Evolutionary conservation across 2,888 invertebrate genomes (phyloP), one percentile per base, ranked within the genome.

Genomic region (Microplitis manilae): DNA sequence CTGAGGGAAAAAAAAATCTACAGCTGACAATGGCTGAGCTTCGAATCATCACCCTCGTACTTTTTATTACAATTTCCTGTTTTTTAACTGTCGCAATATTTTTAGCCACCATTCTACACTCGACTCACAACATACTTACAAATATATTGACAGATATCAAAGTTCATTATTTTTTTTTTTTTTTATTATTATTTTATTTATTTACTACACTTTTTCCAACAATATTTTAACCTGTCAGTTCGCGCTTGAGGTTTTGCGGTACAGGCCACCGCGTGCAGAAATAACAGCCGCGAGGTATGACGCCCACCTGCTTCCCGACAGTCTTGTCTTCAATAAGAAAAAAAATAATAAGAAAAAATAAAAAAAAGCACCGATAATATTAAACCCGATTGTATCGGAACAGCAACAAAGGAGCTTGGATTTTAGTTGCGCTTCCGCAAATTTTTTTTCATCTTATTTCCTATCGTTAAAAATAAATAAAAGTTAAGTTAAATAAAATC

Each of bases 261-360:
- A 73, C 70, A 67, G 68, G 74, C 30, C 71, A 71, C 79, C 68
- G 70, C 79, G 78, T 78, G 77, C 67, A 79, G 70, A 76, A 77
- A 80, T 80, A 50, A 50, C 50, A 50, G 50, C 50, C 50, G 50
- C 81, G 75, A 81, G 81, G 84, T 86, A 84, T 85, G 85, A 87
- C 86, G 84, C 81, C 83, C 86, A 86, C 86, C 85, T 87, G 86
- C 81, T 80, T 82, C 77, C 73, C 62, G 68, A 68, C 76, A 82
- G 80, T 82, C 83, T 83, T 82, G 75, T 77, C 68, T 17, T 17
- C 50, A 50, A 8, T 5, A 13, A 50, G 50, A 20, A 62, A 62
- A 20, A 62, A 62, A 62, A 62, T 2, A 62, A 17, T 6, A 62
- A 62, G 5, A 62, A 17, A 7, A 62, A 41, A 17, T 41, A 70